phyloP scores from a whole-genome alignment of 1,140 invertebrate species.

The Cydia pomonella region DNA sequence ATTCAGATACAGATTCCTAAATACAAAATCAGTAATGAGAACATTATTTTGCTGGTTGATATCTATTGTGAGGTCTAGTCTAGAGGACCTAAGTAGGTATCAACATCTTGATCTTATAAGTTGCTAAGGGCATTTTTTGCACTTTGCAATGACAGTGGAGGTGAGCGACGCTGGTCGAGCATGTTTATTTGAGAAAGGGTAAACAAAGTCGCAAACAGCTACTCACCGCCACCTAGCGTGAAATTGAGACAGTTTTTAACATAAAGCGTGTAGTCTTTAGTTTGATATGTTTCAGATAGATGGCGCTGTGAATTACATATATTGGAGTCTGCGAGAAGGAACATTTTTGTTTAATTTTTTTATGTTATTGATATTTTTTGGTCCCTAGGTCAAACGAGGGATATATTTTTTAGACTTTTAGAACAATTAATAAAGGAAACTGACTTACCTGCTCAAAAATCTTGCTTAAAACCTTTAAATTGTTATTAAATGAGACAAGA shows the following conservation, averaged over 20 bases:
- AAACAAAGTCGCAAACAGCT: neutral
- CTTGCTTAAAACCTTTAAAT: too few relatives aligned
- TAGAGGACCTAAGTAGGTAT: neutral
- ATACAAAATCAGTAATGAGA: neutral
- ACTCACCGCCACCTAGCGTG: neutral
- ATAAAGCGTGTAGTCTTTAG: neutral
- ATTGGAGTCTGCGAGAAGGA: too few relatives aligned
- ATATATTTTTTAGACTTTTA: too few relatives aligned
- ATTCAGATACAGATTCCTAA: neutral
- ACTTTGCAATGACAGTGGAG: neutral
- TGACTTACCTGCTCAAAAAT: too few relatives aligned
- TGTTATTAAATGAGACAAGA: too few relatives aligned
- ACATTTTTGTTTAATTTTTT: neutral
- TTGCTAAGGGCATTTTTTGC: slow-evolving; percentile 10
- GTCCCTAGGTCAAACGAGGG: too few relatives aligned
- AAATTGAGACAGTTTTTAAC: neutral
- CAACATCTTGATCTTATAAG: neutral
- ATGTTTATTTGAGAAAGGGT: neutral
- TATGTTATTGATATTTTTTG: neutral
- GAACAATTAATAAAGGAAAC: too few relatives aligned
- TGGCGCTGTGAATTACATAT: neutral
- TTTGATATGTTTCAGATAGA: neutral
- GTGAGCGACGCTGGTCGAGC: neutral
- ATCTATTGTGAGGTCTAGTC: neutral
- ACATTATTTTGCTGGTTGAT: neutral